These are phyloP conservation scores for Nymphalis urticae DNA, from an alignment of 2,888 invertebrate genomes.

Conservation along the genomic window DNA sequence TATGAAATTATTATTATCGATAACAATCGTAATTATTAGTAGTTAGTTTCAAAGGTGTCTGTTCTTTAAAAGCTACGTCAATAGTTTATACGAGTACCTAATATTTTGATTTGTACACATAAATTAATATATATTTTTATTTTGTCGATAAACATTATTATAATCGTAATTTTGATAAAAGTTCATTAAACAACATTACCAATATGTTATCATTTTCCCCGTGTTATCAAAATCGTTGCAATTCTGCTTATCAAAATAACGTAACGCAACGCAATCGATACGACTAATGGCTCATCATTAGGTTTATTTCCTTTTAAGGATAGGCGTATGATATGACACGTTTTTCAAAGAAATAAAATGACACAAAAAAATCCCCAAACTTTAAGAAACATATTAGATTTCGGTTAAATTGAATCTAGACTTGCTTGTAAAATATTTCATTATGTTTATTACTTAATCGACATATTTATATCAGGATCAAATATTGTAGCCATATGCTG, in stretches of 20 bases:
- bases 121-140: too few species aligned
- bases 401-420: too few species aligned
- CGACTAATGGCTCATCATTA: not conserved
- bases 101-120: too few species aligned
- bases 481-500: slow-evolving; percentile 43
- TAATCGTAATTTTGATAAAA: not conserved
- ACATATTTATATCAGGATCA: not conserved
- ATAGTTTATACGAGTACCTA: not conserved
- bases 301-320: slow-evolving; percentile 8
- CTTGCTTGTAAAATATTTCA: too few species aligned
- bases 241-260: slow-evolving; percentile 1
- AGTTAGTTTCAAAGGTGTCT: too few species aligned
- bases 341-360: slow-evolving; percentile 1
- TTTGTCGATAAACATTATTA: too few species aligned
- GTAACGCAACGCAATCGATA: not conserved
- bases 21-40: not conserved
- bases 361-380: not conserved
- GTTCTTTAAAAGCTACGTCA: too few species aligned
- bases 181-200: not conserved
- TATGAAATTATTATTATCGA: not conserved
- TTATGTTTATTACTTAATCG: not conserved
- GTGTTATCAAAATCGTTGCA: not conserved
- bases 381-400: not conserved
- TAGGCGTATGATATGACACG: not conserved
- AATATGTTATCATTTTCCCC: slow-evolving; percentile 4